phyloP scores from a whole-genome alignment of 2,888 invertebrate genomes.

The Scelioninae gen. 2 region DNA sequence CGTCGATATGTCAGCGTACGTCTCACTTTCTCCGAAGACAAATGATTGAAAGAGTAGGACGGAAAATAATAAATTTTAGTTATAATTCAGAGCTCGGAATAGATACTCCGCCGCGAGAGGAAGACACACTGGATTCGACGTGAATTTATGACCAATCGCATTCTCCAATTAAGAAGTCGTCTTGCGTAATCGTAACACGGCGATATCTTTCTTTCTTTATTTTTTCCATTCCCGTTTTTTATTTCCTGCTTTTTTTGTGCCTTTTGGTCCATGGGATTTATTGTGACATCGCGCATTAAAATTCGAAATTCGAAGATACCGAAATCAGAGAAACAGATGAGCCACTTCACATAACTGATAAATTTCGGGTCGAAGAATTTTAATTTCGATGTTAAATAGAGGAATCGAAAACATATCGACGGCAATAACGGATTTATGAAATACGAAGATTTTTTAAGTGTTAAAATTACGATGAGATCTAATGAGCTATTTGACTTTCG shows the following conservation, averaged over 20 bases:
- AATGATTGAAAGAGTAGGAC: constrained; percentile 54
- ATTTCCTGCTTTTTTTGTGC: constrained; percentile 40
- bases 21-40: constrained; percentile 55
- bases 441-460: constrained; percentile 42
- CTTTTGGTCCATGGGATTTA: constrained; percentile 50
- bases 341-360: constrained; percentile 55
- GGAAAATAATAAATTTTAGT: constrained; percentile 55
- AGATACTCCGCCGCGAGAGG: constrained; percentile 38
- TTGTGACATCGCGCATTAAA: constrained; percentile 60
- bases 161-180: constrained; percentile 63
- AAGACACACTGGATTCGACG: constrained; percentile 51
- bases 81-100: constrained; percentile 57
- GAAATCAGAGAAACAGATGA: constrained; percentile 54
- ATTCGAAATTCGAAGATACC: constrained; percentile 54
- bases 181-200: constrained; percentile 62
- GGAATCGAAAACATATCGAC: constrained; percentile 52
- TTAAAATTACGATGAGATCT: constrained; percentile 53
- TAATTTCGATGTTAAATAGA: constrained; percentile 55
- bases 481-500: constrained; percentile 36
- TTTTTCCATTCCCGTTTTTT: constrained; percentile 42
- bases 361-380: constrained; percentile 58
- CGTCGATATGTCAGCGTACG: constrained; percentile 43
- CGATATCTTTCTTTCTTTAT: constrained; percentile 49
- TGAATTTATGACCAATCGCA: constrained; percentile 65
- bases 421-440: constrained; percentile 52